A percentile compares a stretch with the other conserved stretches of the same genome.
Conservation (phyloP, 2,888 invertebrate species). For the Limnephilus auricula region DNA sequence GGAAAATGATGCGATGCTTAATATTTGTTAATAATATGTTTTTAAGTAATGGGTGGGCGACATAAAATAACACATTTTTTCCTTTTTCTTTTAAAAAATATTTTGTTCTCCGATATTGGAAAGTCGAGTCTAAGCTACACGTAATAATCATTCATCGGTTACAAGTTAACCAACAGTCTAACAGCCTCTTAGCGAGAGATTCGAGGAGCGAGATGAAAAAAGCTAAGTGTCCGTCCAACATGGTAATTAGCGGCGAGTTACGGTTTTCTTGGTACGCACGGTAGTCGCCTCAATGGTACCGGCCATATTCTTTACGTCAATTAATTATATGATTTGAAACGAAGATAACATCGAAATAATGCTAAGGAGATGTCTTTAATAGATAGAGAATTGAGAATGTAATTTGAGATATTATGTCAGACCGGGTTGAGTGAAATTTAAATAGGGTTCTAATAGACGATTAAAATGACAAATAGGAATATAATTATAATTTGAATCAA, state of each 20-base stretch:
- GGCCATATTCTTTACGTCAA: neutral
- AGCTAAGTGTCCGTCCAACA: neutral
- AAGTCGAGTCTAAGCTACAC: neutral
- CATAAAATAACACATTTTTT: too few species aligned
- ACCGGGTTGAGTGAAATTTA: neutral
- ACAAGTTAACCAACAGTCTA: neutral
- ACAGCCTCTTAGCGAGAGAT: neutral
- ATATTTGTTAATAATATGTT: too few species aligned
- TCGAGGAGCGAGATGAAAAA: neutral
- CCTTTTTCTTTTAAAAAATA: too few species aligned
- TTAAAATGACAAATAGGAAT: neutral
- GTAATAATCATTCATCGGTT: neutral
- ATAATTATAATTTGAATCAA: neutral
- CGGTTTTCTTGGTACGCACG: neutral
- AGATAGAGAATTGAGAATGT: neutral
- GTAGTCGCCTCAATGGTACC: neutral
- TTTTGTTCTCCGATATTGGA: neutral
- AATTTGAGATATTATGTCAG: constrained; percentile 2
- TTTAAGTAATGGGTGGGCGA: too few species aligned
- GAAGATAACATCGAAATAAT: neutral
- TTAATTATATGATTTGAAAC: neutral
- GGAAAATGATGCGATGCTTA: too few species aligned
- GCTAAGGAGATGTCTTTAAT: neutral
- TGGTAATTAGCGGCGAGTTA: constrained; percentile 2
- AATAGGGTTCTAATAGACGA: neutral